Percentiles rank a stretch among this genome's conserved stretches.
phyloP scores from a whole-genome alignment of 2,113 vertebrate genomes.

The Delphinapterus leucas region DNA sequence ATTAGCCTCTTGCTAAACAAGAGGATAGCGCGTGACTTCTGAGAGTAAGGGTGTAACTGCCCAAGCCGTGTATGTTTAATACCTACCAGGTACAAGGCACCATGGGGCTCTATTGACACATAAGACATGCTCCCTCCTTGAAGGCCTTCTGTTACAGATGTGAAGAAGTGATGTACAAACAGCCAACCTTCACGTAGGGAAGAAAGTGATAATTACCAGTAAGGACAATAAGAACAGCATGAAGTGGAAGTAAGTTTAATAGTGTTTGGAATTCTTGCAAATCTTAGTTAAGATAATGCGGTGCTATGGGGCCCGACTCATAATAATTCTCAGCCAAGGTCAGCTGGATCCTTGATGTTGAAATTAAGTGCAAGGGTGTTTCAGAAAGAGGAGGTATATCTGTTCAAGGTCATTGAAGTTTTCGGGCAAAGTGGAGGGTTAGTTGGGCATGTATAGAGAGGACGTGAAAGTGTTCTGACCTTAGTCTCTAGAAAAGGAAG shows the following conservation, averaged over 20 bases:
- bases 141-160: not conserved
- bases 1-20: not conserved
- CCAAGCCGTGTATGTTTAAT: not conserved
- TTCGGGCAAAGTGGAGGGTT: not conserved
- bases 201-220: not conserved
- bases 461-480: not conserved
- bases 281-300: not conserved
- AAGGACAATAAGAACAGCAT: not conserved
- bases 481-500: not conserved
- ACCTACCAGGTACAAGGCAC: not conserved
- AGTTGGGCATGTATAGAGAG: not conserved
- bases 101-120: not conserved
- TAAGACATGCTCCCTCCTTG: not conserved
- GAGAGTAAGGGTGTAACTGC: not conserved
- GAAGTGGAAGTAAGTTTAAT: not conserved
- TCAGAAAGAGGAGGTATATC: not conserved
- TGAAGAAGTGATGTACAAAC: not conserved
- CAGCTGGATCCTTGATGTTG: not conserved
- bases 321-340: not conserved
- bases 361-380: not conserved
- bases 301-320: not conserved
- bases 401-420: not conserved
- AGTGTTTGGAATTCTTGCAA: not conserved
- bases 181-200: not conserved
- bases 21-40: not conserved